Base-by-base conservation (phyloP, 2,888 invertebrate genomes). In the Brachyptera putata region DNA sequence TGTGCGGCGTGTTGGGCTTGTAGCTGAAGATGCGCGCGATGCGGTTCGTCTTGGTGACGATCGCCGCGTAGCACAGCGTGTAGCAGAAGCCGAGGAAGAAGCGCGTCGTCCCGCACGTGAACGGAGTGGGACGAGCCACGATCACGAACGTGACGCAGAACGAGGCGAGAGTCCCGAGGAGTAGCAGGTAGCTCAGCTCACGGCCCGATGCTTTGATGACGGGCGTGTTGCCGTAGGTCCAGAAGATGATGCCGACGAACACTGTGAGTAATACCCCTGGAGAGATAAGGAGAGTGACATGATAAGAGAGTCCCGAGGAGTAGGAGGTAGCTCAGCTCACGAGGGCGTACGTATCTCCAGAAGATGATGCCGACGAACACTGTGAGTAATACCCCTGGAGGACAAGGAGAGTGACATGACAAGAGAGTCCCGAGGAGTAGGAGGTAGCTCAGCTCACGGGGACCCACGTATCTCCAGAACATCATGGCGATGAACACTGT, bases 161-260 rank as follows among this genome's bases (percentile, higher is more conserved):
- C 2, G 79, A 80, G 7, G 78, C 69, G 34, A 78, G 70, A 37
- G 78, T 78, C 1, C 79, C 80, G 22, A 75, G 61, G 13, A 82
- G 70, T 22, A 80, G 68, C 1, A 80, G 69, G 46, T 75, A 77
- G 56, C 78, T 79, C 9, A 81, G 70, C 65, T 81, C 81, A 22
- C 80, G 72, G 1, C 80, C 80, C 1, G 79, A 77, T 0, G 81
- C 81, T 66, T 80, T 80, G 64, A 82, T 79, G 56, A 82, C 75
- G 1, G 81, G 81, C 0, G 81, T 81, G 34, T 78, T 74, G 53
- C 75, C 72, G 69, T 78, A 77, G 13, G 70, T 69, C 74, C 77
- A 76, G 68, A 80, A 80, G 5, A 80, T 74, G 7, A 74, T 68
- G 1, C 73, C 74, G 4, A 80, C 76, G 61, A 77, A 71, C 3